phyloP scores from a whole-genome alignment of 2,113 vertebrate species.

The Cromileptes altivelis region DNA sequence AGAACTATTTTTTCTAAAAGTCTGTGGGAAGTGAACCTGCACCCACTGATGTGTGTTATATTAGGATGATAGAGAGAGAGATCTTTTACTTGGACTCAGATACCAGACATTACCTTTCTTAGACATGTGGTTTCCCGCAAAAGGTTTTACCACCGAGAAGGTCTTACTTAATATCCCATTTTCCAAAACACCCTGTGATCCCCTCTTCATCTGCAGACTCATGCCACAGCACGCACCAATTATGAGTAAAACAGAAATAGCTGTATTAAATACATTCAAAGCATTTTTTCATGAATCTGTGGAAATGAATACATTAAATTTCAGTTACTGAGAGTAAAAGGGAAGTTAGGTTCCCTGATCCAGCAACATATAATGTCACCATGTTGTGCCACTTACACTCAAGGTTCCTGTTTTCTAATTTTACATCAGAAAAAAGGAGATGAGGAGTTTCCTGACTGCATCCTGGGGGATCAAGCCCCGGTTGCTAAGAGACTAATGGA shows the following conservation, averaged over 20 bases:
- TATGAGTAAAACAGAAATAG: not conserved
- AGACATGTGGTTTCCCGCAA: constrained; percentile 19
- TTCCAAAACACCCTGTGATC: not conserved
- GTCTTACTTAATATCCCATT: not conserved
- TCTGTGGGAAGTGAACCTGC: not conserved
- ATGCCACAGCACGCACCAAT: not conserved
- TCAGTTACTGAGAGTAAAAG: not conserved
- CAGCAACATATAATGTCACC: not conserved
- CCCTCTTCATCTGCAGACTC: not conserved
- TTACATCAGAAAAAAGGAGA: constrained; percentile 57
- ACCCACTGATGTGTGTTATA: not conserved
- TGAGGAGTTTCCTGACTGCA: constrained; percentile 57
- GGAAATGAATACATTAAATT: not conserved
- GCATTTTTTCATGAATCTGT: not conserved
- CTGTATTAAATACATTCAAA: not conserved
- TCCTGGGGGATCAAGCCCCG: constrained; percentile 60
- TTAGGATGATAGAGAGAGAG: not conserved
- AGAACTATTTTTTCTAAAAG: not conserved
- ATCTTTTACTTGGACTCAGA: constrained; percentile 10
- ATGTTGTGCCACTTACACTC: too few species aligned
- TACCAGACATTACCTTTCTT: constrained; percentile 5
- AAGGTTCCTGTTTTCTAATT: constrained; percentile 70
- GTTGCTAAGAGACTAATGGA: constrained; percentile 77
- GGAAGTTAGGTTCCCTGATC: not conserved
- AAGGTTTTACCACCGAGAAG: not conserved